These are phyloP conservation scores for Ypsolopha scabrella DNA, from an alignment of 2,888 invertebrate genomes.

Conservation along the genomic window DNA sequence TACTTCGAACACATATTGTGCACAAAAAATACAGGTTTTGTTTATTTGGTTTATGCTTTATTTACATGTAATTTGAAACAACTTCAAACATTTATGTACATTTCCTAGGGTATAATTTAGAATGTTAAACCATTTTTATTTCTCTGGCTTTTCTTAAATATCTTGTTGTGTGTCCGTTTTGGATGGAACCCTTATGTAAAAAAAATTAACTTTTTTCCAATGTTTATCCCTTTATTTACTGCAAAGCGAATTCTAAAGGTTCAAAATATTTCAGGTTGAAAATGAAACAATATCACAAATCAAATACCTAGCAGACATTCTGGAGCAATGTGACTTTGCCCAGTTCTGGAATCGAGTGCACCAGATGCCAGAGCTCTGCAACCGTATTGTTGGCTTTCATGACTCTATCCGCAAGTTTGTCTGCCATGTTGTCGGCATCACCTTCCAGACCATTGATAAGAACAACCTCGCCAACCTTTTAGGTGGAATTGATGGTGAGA, in stretches of 20 bases:
- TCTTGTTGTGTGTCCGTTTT: too few species aligned
- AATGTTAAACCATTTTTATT: too few species aligned
- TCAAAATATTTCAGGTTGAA: slow-evolving; percentile 70
- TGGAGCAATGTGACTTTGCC: slow-evolving; percentile 94
- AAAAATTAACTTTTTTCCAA: too few species aligned
- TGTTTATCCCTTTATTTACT: too few species aligned
- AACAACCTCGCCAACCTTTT: slow-evolving; percentile 84
- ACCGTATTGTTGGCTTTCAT: slow-evolving; percentile 88
- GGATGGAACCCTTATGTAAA: too few species aligned
- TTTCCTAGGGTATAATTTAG: too few species aligned
- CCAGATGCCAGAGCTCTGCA: slow-evolving; percentile 80
- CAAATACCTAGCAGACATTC: slow-evolving; percentile 87
- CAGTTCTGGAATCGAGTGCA: slow-evolving; percentile 89
- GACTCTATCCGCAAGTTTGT: slow-evolving; percentile 97
- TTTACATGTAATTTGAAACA: too few species aligned
- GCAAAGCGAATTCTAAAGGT: too few species aligned
- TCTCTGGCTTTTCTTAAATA: too few species aligned
- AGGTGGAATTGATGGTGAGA: slow-evolving; percentile 88
- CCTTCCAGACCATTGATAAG: slow-evolving; percentile 94
- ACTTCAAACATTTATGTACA: too few species aligned
- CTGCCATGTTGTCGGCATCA: slow-evolving; percentile 96
- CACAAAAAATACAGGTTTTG: too few species aligned
- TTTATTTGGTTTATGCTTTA: not conserved
- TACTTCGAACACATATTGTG: too few species aligned
- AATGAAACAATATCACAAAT: slow-evolving; percentile 90